Evolutionary conservation across 2,888 invertebrate genomes (phyloP).

Genomic region (Galerucella pusilla): DNA sequence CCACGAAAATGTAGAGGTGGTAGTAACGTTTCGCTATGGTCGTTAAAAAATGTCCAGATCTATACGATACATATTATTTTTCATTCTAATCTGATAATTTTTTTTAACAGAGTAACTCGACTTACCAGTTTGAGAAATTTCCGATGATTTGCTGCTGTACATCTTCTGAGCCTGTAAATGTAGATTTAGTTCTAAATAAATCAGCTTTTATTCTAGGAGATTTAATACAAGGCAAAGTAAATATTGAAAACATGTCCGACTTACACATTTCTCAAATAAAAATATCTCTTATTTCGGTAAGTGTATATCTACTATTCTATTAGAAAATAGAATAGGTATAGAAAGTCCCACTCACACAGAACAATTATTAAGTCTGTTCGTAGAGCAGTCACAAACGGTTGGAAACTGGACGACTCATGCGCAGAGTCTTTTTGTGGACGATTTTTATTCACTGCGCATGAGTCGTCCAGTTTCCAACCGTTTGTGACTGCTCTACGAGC

Average conservation of each 20-base stretch:
- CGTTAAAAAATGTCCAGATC: no score
- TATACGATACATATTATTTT: background rate
- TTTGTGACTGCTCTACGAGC: no score
- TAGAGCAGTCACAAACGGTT: no score
- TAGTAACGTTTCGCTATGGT: no score
- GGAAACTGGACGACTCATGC: no score
- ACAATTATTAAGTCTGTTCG: no score
- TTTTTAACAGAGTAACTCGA: background rate
- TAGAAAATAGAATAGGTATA: no score
- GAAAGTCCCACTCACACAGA: no score
- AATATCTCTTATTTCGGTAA: background rate
- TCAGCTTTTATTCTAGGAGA: conserved; percentile 11
- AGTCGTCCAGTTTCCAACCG: no score
- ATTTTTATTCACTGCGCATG: no score
- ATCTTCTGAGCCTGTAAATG: background rate
- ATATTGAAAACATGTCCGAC: background rate
- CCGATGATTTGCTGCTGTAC: conserved; percentile 6
- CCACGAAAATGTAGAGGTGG: no score
- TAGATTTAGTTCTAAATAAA: conserved; percentile 9
- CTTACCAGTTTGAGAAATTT: conserved; percentile 3
- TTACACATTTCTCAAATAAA: background rate
- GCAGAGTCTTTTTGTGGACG: no score
- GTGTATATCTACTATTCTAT: background rate
- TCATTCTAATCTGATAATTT: background rate
- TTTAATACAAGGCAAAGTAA: conserved; percentile 5